A percentile compares a stretch with the other conserved stretches of the same genome.
Conservation (phyloP, 2,797 vertebrate species). For the Astyanax mexicanus region DNA sequence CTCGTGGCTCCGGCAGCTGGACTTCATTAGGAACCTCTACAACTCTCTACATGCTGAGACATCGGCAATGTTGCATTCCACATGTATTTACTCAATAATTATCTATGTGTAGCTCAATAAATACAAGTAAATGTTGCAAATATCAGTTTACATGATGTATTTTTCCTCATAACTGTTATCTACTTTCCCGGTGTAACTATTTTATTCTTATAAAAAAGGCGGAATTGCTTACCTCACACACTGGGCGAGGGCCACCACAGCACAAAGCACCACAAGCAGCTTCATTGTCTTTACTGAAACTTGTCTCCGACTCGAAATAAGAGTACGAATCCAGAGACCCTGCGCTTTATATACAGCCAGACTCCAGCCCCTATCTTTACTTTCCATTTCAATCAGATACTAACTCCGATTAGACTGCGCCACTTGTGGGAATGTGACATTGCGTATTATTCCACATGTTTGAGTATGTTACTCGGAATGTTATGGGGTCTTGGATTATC, state of each 20-base stretch:
- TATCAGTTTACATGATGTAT: too few species aligned
- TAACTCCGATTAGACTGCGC: conserved; percentile 9
- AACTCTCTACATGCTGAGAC: too few species aligned
- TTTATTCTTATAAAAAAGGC: background rate
- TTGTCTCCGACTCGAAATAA: background rate
- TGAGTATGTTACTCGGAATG: background rate
- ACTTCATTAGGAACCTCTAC: too few species aligned
- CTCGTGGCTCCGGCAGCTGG: too few species aligned
- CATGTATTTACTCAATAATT: too few species aligned
- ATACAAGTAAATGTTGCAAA: too few species aligned
- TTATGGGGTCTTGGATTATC: background rate
- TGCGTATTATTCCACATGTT: background rate
- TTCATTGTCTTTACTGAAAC: conserved; percentile 30
- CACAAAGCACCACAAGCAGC: conserved; percentile 39
- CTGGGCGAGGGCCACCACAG: conserved; percentile 46
- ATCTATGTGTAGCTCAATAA: too few species aligned
- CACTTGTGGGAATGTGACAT: background rate
- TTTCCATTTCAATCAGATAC: conserved; percentile 7
- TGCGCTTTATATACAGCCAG: conserved; percentile 14
- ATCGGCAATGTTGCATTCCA: too few species aligned
- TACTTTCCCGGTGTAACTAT: too few species aligned
- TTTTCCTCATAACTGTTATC: too few species aligned
- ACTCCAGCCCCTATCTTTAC: background rate
- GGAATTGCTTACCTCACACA: conserved; percentile 41
- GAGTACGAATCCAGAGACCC: background rate